Percentiles rank a stretch among this genome's conserved stretches.
These are phyloP conservation scores for Pedionomus torquatus DNA, from an alignment of 2,113 vertebrate species.

Conservation along the genomic window DNA sequence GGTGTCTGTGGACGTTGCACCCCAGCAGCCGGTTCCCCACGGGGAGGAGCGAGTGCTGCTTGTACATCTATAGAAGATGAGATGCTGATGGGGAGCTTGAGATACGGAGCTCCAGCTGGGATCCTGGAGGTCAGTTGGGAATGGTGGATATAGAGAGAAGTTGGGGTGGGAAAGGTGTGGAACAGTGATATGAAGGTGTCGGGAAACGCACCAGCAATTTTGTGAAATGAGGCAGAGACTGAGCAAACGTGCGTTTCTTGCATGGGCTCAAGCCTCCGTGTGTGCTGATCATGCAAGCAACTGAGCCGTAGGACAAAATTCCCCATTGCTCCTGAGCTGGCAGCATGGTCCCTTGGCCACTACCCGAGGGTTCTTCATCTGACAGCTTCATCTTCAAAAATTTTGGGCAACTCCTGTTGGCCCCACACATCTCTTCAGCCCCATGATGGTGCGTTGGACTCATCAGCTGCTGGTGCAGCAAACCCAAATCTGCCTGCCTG, in stretches of 20 bases:
- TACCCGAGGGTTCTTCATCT: neutral
- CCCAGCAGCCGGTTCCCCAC: rapidly evolving
- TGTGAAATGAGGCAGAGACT: neutral
- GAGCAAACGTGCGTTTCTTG: rapidly evolving
- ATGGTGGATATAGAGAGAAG: neutral
- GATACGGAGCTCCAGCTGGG: neutral
- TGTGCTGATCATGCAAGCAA: neutral
- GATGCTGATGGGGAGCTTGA: neutral
- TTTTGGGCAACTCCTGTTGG: neutral
- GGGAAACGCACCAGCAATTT: rapidly evolving
- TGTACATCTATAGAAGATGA: neutral
- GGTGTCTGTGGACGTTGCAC: neutral
- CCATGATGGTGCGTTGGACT: rapidly evolving
- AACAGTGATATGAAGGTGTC: too few species aligned
- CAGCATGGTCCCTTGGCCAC: neutral
- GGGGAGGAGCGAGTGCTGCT: neutral
- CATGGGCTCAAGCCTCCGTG: neutral
- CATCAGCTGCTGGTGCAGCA: rapidly evolving
- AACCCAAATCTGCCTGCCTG: neutral
- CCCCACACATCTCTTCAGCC: neutral
- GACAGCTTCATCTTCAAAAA: neutral
- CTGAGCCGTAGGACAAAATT: neutral
- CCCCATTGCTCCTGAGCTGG: neutral
- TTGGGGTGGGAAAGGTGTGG: rapidly evolving
- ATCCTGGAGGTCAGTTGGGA: neutral